Evolutionary conservation across 2,113 vertebrate genomes (phyloP).

Genomic region (Callospermophilus lateralis): DNA sequence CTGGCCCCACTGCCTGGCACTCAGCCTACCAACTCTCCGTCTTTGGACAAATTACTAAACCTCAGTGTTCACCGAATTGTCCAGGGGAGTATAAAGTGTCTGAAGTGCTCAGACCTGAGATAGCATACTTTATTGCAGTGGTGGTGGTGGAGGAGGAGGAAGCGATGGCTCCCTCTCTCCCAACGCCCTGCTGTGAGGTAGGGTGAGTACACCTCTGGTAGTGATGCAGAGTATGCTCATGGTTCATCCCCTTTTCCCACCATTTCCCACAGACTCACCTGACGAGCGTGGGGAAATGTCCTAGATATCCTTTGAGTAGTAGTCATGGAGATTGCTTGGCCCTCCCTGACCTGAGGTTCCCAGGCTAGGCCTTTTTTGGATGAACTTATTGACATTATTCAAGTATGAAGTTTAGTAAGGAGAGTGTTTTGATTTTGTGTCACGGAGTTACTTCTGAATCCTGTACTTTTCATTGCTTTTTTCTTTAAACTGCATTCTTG

Average conservation of each 20-base stretch:
- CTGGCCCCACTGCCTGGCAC: not conserved
- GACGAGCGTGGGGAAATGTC: not conserved
- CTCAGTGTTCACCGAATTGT: constrained; percentile 28
- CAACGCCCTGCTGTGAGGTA: not conserved
- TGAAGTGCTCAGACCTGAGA: constrained; percentile 51
- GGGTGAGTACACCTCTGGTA: not conserved
- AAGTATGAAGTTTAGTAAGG: not conserved
- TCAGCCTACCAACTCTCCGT: not conserved
- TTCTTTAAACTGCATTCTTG: not conserved
- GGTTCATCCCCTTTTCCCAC: not conserved
- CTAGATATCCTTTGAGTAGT: not conserved
- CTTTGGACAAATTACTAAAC: constrained; percentile 47
- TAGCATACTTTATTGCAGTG: not conserved
- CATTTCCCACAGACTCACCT: not conserved
- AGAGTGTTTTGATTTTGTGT: constrained; percentile 13
- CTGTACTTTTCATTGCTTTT: not conserved
- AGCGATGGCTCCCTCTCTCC: not conserved
- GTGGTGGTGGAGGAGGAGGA: not conserved
- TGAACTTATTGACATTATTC: constrained; percentile 7
- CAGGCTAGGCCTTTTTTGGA: not conserved
- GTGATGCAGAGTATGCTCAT: not conserved
- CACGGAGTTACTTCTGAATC: not conserved
- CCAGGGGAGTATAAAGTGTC: not conserved
- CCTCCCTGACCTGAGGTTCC: not conserved
- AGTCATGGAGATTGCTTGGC: not conserved